A percentile compares a stretch with the other conserved stretches of the same genome.
phyloP scores from a whole-genome alignment of 2,888 invertebrate species.

The Strigamia crassipes region DNA sequence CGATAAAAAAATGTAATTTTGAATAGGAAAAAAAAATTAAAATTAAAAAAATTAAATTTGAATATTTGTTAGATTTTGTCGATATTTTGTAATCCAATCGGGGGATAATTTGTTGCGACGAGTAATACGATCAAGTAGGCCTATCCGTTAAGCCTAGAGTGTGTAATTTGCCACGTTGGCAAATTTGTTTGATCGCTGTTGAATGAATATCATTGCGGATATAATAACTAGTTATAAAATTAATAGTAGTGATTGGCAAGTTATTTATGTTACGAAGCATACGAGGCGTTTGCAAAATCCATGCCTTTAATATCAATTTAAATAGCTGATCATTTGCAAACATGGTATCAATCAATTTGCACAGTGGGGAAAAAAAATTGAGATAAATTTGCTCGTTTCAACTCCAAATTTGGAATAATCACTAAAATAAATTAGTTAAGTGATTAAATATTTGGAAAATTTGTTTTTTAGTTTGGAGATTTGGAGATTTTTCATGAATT shows the following conservation, averaged over 20 bases:
- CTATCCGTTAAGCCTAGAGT: slow-evolving; percentile 34
- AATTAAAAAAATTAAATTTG: background rate
- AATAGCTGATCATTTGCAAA: background rate
- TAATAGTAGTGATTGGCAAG: slow-evolving; percentile 27
- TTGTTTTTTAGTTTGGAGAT: too few species aligned
- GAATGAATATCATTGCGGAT: slow-evolving; percentile 37
- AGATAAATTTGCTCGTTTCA: too few species aligned
- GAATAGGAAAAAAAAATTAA: too few species aligned
- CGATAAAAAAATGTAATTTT: too few species aligned
- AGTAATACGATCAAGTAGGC: slow-evolving; percentile 28
- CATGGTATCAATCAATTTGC: background rate
- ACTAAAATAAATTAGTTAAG: too few species aligned
- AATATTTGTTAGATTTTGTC: background rate
- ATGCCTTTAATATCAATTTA: slow-evolving; percentile 6
- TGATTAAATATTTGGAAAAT: too few species aligned
- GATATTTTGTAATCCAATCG: background rate
- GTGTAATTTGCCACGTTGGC: slow-evolving; percentile 37
- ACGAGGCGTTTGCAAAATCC: slow-evolving; percentile 13
- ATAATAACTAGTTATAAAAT: slow-evolving; percentile 34
- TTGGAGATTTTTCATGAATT: too few species aligned
- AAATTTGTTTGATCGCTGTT: slow-evolving; percentile 31
- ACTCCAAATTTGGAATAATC: too few species aligned
- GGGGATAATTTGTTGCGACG: background rate
- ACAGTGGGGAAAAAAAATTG: background rate
- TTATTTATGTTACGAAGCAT: slow-evolving; percentile 3